These are phyloP conservation scores for Drosophila prolongata DNA, from an alignment of 2,888 invertebrate genomes.

Conservation along the genomic window DNA sequence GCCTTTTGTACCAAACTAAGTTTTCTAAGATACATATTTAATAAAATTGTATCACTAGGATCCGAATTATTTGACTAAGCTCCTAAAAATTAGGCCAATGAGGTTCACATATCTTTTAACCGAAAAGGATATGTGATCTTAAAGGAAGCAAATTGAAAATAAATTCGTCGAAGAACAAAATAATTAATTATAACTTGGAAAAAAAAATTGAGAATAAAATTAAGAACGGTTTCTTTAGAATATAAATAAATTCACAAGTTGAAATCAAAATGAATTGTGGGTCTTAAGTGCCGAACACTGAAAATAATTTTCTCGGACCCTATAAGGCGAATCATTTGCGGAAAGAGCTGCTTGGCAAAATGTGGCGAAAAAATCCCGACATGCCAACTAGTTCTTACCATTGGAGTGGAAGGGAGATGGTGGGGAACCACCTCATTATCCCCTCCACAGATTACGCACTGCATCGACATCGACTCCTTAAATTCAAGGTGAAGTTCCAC, in stretches of 20 bases:
- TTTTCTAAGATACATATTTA: no score
- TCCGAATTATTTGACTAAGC: no score
- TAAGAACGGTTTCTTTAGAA: no score
- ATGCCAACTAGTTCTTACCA: slow-evolving; percentile 21
- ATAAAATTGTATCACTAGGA: no score
- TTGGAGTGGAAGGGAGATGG: background rate
- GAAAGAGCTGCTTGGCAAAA: slow-evolving; percentile 1
- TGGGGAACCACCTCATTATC: slow-evolving; percentile 1
- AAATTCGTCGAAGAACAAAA: no score
- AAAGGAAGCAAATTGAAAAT: no score
- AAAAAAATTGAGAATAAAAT: no score
- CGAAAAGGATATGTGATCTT: no score
- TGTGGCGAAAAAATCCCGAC: background rate
- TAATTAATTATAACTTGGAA: no score
- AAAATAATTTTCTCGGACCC: background rate
- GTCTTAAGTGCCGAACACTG: background rate
- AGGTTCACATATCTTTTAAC: no score
- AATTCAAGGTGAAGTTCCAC: slow-evolving; percentile 67
- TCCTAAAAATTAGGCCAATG: no score
- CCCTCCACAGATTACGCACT: slow-evolving; percentile 32
- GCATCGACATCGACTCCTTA: slow-evolving; percentile 62
- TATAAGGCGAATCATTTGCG: background rate
- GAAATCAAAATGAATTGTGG: background rate
- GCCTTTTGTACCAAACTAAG: no score
- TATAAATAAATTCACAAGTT: background rate